Evolutionary conservation across 2,888 invertebrate species (phyloP).

Genomic region (Noctuana brunneofusca): DNA sequence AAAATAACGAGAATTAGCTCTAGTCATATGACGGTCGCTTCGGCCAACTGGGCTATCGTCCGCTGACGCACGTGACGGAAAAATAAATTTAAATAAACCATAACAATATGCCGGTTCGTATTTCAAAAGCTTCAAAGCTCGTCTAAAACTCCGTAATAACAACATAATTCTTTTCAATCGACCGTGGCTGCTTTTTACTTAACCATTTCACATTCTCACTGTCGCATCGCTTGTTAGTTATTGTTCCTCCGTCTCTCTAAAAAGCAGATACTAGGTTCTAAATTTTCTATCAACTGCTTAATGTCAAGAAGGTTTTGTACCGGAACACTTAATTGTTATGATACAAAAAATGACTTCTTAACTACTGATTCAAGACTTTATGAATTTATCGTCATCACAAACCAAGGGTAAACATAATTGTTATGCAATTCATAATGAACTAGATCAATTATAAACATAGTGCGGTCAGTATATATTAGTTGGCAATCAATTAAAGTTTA

Average conservation of each 20-base stretch:
- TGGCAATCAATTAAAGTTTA: constrained; percentile 28
- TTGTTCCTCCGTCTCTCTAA: constrained; percentile 31
- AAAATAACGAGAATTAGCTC: constrained; percentile 56
- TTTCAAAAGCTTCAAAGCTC: constrained; percentile 55
- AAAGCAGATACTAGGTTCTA: constrained; percentile 3
- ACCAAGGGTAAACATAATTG: constrained; percentile 10
- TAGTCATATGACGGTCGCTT: constrained; percentile 66
- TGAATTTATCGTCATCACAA: not conserved
- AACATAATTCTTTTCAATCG: constrained; percentile 62
- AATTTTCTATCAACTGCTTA: constrained; percentile 2
- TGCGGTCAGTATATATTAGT: constrained; percentile 16
- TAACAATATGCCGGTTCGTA: constrained; percentile 63
- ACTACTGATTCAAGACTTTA: not conserved
- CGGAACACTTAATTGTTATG: not conserved
- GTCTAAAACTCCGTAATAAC: constrained; percentile 48
- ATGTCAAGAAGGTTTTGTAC: not conserved
- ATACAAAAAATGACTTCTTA: too few relatives aligned
- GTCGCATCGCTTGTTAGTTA: constrained; percentile 38
- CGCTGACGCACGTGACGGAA: constrained; percentile 61
- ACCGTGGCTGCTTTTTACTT: constrained; percentile 50
- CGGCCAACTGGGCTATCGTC: constrained; percentile 60
- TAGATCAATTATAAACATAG: constrained; percentile 16
- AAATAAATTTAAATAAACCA: constrained; percentile 70
- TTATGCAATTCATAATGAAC: constrained; percentile 15
- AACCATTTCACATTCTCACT: constrained; percentile 50